Evolutionary conservation across 2,113 vertebrate genomes (phyloP).

Genomic region (Calyptommatus sinebrachiatus): DNA sequence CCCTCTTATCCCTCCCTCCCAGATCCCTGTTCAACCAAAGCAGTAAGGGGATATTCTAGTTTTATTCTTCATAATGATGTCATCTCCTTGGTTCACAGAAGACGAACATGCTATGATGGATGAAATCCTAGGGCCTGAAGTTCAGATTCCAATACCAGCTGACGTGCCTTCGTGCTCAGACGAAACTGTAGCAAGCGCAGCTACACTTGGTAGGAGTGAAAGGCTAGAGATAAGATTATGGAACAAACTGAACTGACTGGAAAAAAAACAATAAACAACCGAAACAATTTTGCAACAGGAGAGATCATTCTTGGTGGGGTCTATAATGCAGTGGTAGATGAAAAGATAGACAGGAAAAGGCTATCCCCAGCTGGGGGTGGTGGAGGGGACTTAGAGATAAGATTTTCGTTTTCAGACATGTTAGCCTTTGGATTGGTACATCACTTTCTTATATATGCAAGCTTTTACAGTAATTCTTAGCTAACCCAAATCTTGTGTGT

Average conservation of each 20-base stretch:
- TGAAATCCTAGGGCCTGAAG: slow-evolving; percentile 33
- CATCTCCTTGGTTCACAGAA: slow-evolving; percentile 44
- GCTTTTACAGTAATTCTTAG: not conserved
- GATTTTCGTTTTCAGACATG: no score
- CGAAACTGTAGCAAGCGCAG: slow-evolving; percentile 42
- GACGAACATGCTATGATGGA: slow-evolving; percentile 39
- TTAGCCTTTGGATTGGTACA: not conserved
- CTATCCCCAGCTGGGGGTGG: no score
- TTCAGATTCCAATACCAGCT: not conserved
- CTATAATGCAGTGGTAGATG: no score
- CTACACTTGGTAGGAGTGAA: slow-evolving; percentile 21
- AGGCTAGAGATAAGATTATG: not conserved
- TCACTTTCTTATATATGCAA: not conserved
- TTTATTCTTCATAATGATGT: not conserved
- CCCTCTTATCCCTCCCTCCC: not conserved
- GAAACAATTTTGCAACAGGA: no score
- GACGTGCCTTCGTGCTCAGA: slow-evolving; percentile 36
- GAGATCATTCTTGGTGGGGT: no score
- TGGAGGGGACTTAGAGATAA: no score
- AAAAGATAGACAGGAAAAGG: no score
- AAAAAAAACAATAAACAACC: no score
- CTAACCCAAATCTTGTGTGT: not conserved
- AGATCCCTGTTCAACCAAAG: not conserved
- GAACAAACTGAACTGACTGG: no score
- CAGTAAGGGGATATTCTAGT: not conserved